phyloP scores from a whole-genome alignment of 2,797 vertebrate genomes.

The Gallinago solitaria region DNA sequence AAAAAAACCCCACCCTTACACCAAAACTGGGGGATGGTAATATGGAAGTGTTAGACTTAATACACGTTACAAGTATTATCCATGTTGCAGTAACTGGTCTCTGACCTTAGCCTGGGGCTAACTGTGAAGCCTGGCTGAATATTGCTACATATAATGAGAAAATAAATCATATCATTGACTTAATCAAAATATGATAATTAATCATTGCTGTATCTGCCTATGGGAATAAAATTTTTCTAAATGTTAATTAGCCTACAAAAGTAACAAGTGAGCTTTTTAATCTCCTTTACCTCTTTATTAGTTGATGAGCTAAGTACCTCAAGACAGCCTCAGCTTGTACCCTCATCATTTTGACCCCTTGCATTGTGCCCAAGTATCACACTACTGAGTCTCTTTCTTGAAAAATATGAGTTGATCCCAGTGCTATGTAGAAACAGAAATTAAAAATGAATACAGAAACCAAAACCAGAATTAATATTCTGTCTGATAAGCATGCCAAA shows the following conservation, averaged over 20 bases:
- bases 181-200: constrained; percentile 62
- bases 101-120: constrained; percentile 9
- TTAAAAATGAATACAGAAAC: background rate
- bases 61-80: background rate
- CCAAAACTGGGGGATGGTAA: background rate
- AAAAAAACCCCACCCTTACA: background rate
- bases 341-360: background rate
- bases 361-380: background rate
- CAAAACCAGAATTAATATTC: background rate
- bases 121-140: background rate
- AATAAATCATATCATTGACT: constrained; percentile 23
- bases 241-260: constrained; percentile 46
- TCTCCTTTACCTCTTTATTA: constrained; percentile 40
- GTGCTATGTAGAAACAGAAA: background rate
- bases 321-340: background rate
- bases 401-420: background rate
- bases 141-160: constrained; percentile 22
- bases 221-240: constrained; percentile 13
- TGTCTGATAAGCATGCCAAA: background rate
- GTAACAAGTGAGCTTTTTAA: constrained; percentile 26
- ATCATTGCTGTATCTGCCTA: constrained; percentile 34
- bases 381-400: background rate
- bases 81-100: background rate
- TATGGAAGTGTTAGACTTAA: background rate
- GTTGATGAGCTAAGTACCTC: background rate